Evolutionary conservation across 2,113 vertebrate genomes (phyloP).

Genomic region (Lanius ludovicianus): DNA sequence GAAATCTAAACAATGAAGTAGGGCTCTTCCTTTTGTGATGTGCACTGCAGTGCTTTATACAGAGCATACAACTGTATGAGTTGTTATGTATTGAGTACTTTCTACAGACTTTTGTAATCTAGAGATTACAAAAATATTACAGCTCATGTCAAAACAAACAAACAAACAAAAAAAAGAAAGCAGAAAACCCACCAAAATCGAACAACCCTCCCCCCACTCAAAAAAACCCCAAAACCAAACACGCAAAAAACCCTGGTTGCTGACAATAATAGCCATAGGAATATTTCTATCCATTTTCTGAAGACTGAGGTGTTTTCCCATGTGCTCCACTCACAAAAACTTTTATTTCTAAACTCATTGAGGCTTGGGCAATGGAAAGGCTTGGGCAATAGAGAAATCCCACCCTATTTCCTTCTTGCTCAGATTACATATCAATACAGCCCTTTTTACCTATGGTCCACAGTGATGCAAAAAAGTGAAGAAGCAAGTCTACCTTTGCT

Average conservation of each 20-base stretch:
- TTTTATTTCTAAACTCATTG: not conserved
- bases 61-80: not conserved
- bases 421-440: not conserved
- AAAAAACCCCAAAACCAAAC: not conserved
- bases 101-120: not conserved
- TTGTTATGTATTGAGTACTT: not conserved
- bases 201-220: not conserved
- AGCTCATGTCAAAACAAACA: not conserved
- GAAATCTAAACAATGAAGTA: slow-evolving; percentile 48
- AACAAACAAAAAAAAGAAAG: not conserved
- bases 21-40: not conserved
- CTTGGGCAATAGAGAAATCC: not conserved
- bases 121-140: not conserved
- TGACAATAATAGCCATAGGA: not conserved
- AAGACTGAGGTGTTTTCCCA: not conserved
- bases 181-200: not conserved
- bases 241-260: not conserved
- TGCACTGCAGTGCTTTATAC: not conserved
- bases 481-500: not conserved
- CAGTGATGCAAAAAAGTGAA: fast-evolving
- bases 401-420: not conserved
- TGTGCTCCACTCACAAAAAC: not conserved
- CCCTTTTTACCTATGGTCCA: not conserved
- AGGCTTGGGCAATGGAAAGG: not conserved
- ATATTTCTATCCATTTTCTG: not conserved